Conservation (phyloP, 2,113 vertebrate species). For the Hucho hucho region DNA sequence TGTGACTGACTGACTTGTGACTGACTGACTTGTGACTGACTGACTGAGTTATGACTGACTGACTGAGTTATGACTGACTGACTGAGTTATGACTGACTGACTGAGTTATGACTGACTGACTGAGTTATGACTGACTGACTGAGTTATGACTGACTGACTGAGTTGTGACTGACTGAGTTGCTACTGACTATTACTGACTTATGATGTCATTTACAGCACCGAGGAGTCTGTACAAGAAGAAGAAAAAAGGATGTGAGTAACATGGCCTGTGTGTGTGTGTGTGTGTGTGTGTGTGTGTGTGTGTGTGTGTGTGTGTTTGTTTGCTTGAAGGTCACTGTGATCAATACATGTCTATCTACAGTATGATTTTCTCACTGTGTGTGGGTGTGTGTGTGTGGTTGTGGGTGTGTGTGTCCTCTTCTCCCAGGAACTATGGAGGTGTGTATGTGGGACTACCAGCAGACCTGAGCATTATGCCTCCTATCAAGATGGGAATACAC, state of each 20-base stretch:
- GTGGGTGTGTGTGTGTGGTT: neutral
- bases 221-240: neutral
- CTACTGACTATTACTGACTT: neutral
- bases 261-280: neutral
- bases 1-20: too few species aligned
- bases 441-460: constrained; percentile 46
- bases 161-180: neutral
- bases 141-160: too few species aligned
- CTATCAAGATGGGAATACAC: constrained; percentile 15
- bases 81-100: too few species aligned
- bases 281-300: neutral
- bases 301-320: constrained; percentile 9
- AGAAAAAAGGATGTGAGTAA: constrained; percentile 1
- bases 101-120: too few species aligned
- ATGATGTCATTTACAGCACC: neutral
- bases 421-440: constrained; percentile 46
- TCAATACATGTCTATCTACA: too few species aligned
- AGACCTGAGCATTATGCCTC: constrained; percentile 32
- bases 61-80: too few species aligned
- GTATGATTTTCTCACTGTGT: neutral
- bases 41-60: too few species aligned
- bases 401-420: constrained; percentile 7
- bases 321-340: neutral
- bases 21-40: too few species aligned
- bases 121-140: too few species aligned